A percentile compares a stretch with the other conserved stretches of the same genome.
Conservation (phyloP, 1,140 invertebrate genomes). For the Philotrypesis tridentata region DNA sequence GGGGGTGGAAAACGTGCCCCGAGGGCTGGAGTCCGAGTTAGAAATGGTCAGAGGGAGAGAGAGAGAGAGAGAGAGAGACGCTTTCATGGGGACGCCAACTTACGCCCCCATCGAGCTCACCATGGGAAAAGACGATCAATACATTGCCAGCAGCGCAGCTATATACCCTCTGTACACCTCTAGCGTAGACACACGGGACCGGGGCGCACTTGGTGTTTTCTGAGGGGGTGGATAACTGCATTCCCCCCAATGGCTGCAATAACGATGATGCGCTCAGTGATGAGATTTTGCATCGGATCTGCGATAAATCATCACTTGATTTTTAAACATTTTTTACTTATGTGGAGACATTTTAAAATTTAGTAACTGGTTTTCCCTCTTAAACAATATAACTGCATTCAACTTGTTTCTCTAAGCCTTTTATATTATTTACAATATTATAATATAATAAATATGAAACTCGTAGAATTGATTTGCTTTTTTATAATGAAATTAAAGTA, state of each 20-base stretch:
- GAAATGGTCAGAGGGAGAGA: background rate
- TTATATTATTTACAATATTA: no score
- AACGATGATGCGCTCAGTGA: background rate
- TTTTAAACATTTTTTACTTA: no score
- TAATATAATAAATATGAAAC: no score
- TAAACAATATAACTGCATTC: no score
- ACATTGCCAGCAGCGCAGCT: slow-evolving; percentile 42
- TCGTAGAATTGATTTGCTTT: no score
- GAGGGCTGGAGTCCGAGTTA: background rate
- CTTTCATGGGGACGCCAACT: slow-evolving; percentile 58
- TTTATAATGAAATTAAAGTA: no score
- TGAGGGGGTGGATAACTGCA: background rate
- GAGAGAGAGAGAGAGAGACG: background rate
- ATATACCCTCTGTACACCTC: slow-evolving; percentile 25
- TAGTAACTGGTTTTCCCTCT: no score
- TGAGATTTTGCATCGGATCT: no score
- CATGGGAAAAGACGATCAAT: slow-evolving; percentile 65
- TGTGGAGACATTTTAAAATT: no score
- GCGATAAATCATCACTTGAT: no score
- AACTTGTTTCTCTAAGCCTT: no score
- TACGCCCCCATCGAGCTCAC: slow-evolving; percentile 64
- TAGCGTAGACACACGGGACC: slow-evolving; percentile 8
- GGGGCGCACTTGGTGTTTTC: background rate
- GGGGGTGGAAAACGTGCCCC: background rate
- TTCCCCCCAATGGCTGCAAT: slow-evolving; percentile 4